A percentile compares a stretch with the other conserved stretches of the same genome.
These are phyloP conservation scores for Orthosia cruda DNA, from an alignment of 2,888 invertebrate genomes.

Conservation along the genomic window DNA sequence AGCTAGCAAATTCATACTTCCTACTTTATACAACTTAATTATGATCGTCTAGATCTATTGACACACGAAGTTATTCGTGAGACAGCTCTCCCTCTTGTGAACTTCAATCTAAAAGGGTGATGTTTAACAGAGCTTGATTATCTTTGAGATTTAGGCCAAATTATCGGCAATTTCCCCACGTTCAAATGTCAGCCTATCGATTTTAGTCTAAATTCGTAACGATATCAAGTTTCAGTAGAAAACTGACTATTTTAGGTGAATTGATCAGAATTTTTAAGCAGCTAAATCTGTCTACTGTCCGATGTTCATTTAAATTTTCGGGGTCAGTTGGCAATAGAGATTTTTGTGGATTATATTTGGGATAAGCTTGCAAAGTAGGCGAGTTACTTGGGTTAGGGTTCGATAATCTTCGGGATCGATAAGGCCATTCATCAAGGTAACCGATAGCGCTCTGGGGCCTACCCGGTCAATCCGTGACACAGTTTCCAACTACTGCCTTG, in stretches of 20 bases:
- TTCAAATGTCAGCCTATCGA: constrained; percentile 55
- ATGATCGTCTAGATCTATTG: not conserved
- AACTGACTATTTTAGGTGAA: constrained; percentile 16
- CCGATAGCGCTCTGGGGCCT: constrained; percentile 19
- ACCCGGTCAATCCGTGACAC: constrained; percentile 19
- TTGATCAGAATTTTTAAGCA: constrained; percentile 36
- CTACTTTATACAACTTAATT: no score
- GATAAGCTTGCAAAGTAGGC: not conserved
- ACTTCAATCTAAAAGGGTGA: constrained; percentile 30
- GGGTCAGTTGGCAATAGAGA: not conserved
- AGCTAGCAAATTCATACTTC: not conserved
- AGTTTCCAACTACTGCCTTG: constrained; percentile 19
- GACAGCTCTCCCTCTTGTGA: not conserved
- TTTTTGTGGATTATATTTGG: constrained; percentile 15
- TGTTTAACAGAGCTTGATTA: constrained; percentile 52
- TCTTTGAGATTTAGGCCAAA: constrained; percentile 46
- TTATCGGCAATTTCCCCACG: constrained; percentile 29
- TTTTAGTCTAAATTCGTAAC: constrained; percentile 35
- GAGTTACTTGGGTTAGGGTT: constrained; percentile 8
- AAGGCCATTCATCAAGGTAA: constrained; percentile 24
- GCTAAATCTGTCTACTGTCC: not conserved
- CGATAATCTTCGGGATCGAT: constrained; percentile 21
- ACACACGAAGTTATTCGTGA: constrained; percentile 6
- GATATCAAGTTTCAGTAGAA: not conserved
- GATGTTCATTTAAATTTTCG: not conserved